Evolutionary conservation across 2,888 invertebrate species (phyloP), one percentile per base, ranked within the genome.

Genomic region (Pyrocoelia pectoralis): DNA sequence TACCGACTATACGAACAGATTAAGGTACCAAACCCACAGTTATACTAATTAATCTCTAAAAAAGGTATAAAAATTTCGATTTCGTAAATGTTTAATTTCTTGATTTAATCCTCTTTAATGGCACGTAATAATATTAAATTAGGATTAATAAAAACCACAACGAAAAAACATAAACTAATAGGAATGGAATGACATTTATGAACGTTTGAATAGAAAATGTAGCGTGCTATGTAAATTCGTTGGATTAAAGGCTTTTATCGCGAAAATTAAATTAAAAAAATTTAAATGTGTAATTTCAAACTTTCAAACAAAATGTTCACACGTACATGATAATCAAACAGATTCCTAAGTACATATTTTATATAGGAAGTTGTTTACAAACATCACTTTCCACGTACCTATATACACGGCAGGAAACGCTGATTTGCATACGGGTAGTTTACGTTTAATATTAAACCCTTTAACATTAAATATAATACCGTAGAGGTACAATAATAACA

Each of bases 401-500:
- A 57, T 52, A 17, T 29, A 43, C 49, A 12, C 38, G 24, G 24
- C 41, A 58, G 58, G 43, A 57, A 46, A 33, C 57, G 46, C 54
- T 54, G 54, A 63, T 63, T 63, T 57, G 63, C 63, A 63, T 63
- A 63, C 41, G 63, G 63, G 63, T 63, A 63, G 63, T 63, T 63
- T 63, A 58, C 63, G 50, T 63, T 58, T 57, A 58, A 63, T 63
- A 63, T 63, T 63, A 63, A 43, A 57, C 43, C 57, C 57, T 63
- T 63, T 28, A 48, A 53, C 57, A 57, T 63, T 50, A 63, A 41
- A 63, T 63, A 58, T 54, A 57, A 57, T 63, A 29, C 50, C 57
- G 40, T 57, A 38, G 57, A 63, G 63, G 57, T 49, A 53, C 52
- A 53, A 54, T 63, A 63, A 63, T 63, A 54, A 48, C 63, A 54